Percentiles rank a stretch among this genome's conserved stretches.
Evolutionary conservation across 23 tunicate species (phyloP).

Genomic region (Styela plicata): DNA sequence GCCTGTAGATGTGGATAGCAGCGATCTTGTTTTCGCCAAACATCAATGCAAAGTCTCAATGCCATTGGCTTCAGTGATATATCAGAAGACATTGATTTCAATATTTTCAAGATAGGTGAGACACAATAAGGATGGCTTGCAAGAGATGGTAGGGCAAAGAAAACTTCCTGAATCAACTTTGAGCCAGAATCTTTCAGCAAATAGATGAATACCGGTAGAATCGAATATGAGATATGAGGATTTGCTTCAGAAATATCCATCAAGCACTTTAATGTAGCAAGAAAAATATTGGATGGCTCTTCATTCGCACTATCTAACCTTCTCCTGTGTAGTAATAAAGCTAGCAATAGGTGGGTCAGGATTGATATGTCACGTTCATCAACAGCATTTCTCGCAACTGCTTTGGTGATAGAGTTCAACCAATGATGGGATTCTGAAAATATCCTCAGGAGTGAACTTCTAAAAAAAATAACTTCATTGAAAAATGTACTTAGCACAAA

Average conservation of each 20-base stretch:
- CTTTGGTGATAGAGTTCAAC: background rate
- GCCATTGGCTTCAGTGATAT: conserved; percentile 30
- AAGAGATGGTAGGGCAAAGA: conserved; percentile 34
- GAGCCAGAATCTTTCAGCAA: conserved; percentile 4
- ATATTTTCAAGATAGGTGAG: conserved; percentile 36
- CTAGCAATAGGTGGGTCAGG: background rate
- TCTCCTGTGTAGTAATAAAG: background rate
- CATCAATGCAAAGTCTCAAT: conserved; percentile 26
- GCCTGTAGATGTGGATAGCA: conserved; percentile 60
- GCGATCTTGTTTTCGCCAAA: conserved; percentile 58
- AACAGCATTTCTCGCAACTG: background rate
- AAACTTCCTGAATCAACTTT: background rate
- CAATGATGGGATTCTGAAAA: background rate
- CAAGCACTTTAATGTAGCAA: background rate
- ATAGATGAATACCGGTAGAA: conserved; percentile 44
- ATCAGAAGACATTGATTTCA: conserved; percentile 26
- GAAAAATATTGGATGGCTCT: background rate
- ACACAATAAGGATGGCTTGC: conserved; percentile 36
- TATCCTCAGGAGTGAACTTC: background rate
- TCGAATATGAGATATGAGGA: conserved; percentile 12
- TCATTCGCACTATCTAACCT: background rate
- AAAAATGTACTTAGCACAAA: background rate
- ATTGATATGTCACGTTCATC: background rate
- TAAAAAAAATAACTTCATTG: background rate
- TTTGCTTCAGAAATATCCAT: background rate